Evolutionary conservation across 1,140 invertebrate species (phyloP), one percentile per base, ranked within the genome.

Genomic region (Camponotus vicinus): DNA sequence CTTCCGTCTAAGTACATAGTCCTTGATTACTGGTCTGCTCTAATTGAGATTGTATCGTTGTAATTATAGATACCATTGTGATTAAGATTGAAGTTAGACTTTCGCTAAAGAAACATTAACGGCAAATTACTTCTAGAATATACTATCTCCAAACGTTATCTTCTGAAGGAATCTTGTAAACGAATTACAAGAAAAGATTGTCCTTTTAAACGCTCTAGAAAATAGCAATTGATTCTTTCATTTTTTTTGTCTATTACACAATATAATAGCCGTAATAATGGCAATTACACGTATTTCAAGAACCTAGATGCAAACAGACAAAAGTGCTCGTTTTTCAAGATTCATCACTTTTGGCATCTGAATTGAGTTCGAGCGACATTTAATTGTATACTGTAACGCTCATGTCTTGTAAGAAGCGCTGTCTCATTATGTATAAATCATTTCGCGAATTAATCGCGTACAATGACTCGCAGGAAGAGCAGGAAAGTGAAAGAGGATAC

Each of bases 61-160:
- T 75, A 83, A 83, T 61, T 83, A 83, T 49, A 42, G 61, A 34
- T 59, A 34, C 37, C 40, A 34, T 18, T 13, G 9, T 49, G 61
- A 83, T 83, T 73, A 83, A 83, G 32, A 83, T 18, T 42, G 4
- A 34, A 73, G 18, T 73, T 59, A 82, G 52, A 82, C 79, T 82
- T 82, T 61, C 79, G 67, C 79, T 45, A 32, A 61, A 32, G 37
- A 73, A 40, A 63, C 3, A 13, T 21, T 37, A 21, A 7, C 15
- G 6, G n/a, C 27, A 61, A 49, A 83, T 83, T 59, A 83, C 69
- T 83, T 83, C 11, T 57, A 61, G 55, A 34, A 15, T 37, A 34
- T n/a, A 59, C 45, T 59, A 15, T 0, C 57, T 40, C 52, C 1
- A 0, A 61, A 42, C 45, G 27, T 8, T 57, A 59, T 55, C 13